phyloP scores from a whole-genome alignment of 1,140 invertebrate genomes.

The Parasteatoda tepidariorum region DNA sequence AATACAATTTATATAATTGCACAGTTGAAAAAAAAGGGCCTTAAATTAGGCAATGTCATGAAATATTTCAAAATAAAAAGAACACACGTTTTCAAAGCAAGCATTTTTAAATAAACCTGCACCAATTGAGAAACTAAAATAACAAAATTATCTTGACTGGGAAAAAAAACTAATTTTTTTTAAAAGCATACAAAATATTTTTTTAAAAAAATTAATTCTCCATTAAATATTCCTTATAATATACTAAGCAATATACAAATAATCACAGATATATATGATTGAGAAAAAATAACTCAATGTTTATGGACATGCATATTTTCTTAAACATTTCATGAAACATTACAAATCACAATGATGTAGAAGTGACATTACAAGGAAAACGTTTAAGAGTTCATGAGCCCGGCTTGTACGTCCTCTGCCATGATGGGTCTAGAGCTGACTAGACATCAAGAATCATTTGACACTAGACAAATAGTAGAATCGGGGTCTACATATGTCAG shows the following conservation, averaged over 20 bases:
- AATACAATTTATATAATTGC: too few species aligned
- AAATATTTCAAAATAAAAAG: not conserved
- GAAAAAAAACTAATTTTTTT: not conserved
- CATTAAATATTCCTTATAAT: too few species aligned
- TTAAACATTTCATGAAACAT: slow-evolving; percentile 35
- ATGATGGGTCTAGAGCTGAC: slow-evolving; percentile 40
- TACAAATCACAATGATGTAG: slow-evolving; percentile 24
- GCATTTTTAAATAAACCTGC: not conserved
- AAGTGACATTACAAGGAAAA: slow-evolving; percentile 8
- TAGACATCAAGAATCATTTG: slow-evolving; percentile 46
- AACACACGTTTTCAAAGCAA: not conserved
- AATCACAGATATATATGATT: not conserved
- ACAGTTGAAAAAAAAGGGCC: not conserved
- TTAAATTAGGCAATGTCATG: not conserved
- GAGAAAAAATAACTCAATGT: not conserved
- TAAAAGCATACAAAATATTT: not conserved
- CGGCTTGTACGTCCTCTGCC: slow-evolving; percentile 7
- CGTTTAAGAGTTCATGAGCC: slow-evolving; percentile 14
- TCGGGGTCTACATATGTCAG: not conserved
- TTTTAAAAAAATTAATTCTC: not conserved
- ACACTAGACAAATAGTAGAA: slow-evolving; percentile 44
- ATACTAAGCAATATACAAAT: too few species aligned
- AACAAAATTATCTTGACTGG: not conserved
- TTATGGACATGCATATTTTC: slow-evolving; percentile 5
- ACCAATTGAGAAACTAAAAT: not conserved